These are phyloP conservation scores for Myopa tessellatipennis DNA, from an alignment of 2,888 invertebrate genomes.

Conservation along the genomic window DNA sequence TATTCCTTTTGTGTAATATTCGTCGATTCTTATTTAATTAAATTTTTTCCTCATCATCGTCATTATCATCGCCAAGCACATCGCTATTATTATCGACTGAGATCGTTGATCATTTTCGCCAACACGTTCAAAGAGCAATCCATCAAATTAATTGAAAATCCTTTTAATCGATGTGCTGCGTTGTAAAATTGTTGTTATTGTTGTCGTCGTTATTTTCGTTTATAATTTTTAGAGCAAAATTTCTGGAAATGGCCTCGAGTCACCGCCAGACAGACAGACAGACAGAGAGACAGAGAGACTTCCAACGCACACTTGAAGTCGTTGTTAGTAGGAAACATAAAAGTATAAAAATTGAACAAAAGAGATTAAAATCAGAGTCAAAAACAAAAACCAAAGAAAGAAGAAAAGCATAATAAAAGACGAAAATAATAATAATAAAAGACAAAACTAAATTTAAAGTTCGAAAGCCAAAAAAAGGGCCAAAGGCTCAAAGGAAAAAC, in stretches of 20 bases:
- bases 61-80: not conserved
- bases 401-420: not conserved
- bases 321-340: too few species aligned
- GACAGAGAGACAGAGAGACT: not conserved
- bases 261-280: conserved; percentile 15
- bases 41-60: not conserved
- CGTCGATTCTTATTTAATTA: too few species aligned
- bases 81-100: not conserved
- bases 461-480: too few species aligned
- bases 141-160: conserved; percentile 64
- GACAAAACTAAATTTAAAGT: too few species aligned
- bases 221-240: conserved; percentile 26
- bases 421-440: too few species aligned
- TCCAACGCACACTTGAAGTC: too few species aligned
- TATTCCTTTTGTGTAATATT: too few species aligned
- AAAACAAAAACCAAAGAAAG: not conserved
- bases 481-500: too few species aligned
- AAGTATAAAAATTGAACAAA: not conserved
- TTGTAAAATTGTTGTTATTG: not conserved
- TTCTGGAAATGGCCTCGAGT: conserved; percentile 49
- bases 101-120: not conserved
- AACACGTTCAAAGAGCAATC: conserved; percentile 45
- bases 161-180: conserved; percentile 59
- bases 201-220: not conserved
- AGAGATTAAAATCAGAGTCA: not conserved